phyloP scores from a whole-genome alignment of 2,113 vertebrate genomes.

The Rynchops niger region DNA sequence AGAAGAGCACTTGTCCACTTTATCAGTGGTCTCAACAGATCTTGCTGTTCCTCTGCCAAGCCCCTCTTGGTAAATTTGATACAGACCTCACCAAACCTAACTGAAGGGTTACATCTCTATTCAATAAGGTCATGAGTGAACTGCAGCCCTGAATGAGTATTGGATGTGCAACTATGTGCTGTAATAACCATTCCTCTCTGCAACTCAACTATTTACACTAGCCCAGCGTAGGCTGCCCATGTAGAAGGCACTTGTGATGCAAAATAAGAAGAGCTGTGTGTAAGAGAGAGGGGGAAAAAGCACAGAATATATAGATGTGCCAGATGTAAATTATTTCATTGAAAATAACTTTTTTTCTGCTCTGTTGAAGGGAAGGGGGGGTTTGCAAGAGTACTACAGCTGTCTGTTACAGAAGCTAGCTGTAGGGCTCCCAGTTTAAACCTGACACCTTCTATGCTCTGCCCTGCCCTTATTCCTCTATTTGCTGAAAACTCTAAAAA shows the following conservation, averaged over 20 bases:
- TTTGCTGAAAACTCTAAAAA: neutral
- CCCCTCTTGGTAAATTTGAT: neutral
- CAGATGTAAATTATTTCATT: neutral
- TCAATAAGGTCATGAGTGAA: neutral
- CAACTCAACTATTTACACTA: neutral
- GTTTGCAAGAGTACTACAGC: neutral
- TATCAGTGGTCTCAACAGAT: neutral
- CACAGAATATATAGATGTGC: neutral
- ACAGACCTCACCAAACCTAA: neutral
- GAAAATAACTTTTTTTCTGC: neutral
- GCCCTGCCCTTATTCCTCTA: neutral
- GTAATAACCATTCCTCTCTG: neutral
- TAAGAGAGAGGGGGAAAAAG: neutral
- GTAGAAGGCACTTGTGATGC: neutral
- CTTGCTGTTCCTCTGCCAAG: neutral
- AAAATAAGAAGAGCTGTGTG: neutral
- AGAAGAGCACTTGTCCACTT: neutral
- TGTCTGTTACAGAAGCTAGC: neutral
- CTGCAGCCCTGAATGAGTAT: neutral
- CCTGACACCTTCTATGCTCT: neutral
- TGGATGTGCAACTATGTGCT: neutral
- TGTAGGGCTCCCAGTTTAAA: neutral
- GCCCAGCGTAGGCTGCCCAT: neutral
- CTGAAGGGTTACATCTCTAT: neutral
- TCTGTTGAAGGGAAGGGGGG: neutral